Evolutionary conservation across 2,888 invertebrate genomes (phyloP), one percentile per base, ranked within the genome.

Genomic region (Andrena trimmerana): DNA sequence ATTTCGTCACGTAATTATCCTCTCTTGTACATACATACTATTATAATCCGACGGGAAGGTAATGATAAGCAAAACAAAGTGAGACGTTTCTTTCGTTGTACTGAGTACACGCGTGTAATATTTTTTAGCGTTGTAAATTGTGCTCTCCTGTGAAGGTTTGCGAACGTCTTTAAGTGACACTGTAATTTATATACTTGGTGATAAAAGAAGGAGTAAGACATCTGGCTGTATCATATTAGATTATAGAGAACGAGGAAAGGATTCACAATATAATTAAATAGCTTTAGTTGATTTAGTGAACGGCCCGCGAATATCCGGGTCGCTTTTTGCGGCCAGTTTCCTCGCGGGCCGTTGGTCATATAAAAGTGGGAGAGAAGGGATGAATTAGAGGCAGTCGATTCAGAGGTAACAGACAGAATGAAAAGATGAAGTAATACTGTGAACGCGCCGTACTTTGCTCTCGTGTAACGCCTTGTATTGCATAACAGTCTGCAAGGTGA

Each of bases 201-300:
- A 91, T 90, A 89, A 62, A 62, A 67, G 31, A 60, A 52, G 80
- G 52, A 90, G 80, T 83, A 87, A 91, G 89, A 90, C 88, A 90
- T 90, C 75, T 60, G 90, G 92, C 89, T 93, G 93, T 93, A 93
- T 91, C 91, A 93, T 93, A 93, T 84, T 93, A 92, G 91, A 77
- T 59, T 83, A 84, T 75, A 79, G 71, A 78, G 57, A 73, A 67
- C 42, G 42, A 42, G 42, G 42, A 27, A 68, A 65, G 65, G 63
- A 63, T 60, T 70, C 70, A 59, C 27, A 70, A 29, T 69, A 70
- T 42, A 29, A 66, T 83, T 69, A 73, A 62, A 60, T 65, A 84
- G 74, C 59, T 84, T 68, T 83, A 83, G 74, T 54, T 75, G 60
- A 42, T 75, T 84, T 72, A 71, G 60, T n/a, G 50, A 65, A 57